Evolutionary conservation across 2,888 invertebrate species (phyloP).

Genomic region (Alsophila aescularia): DNA sequence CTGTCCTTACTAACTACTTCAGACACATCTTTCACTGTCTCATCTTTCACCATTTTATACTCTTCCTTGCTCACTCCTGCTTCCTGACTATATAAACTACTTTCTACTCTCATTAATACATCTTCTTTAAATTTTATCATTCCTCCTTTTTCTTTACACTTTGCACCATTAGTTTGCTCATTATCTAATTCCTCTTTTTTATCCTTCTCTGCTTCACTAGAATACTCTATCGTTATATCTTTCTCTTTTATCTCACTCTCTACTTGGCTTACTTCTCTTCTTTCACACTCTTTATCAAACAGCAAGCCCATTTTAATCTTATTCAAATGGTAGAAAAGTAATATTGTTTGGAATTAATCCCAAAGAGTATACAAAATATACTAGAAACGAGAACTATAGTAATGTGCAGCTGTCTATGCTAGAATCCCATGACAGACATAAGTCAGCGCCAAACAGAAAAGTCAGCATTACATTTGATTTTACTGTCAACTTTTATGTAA

Average conservation of each 20-base stretch:
- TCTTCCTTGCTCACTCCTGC: background rate
- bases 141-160: constrained; percentile 7
- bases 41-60: background rate
- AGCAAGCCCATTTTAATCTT: constrained; percentile 2
- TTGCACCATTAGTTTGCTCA: background rate
- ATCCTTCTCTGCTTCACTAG: background rate
- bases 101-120: background rate
- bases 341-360: no score
- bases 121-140: constrained; percentile 1
- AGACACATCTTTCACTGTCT: background rate
- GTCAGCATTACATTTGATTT: background rate
- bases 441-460: background rate
- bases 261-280: background rate
- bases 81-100: background rate
- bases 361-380: no score
- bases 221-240: constrained; percentile 10
- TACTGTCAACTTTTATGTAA: background rate
- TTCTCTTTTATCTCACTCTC: constrained; percentile 4
- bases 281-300: background rate
- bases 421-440: no score
- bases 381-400: no score
- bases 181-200: background rate
- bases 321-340: background rate
- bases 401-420: no score
- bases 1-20: background rate